Evolutionary conservation across 1,140 invertebrate genomes (phyloP).

Genomic region (Drosophila rhopaloa): DNA sequence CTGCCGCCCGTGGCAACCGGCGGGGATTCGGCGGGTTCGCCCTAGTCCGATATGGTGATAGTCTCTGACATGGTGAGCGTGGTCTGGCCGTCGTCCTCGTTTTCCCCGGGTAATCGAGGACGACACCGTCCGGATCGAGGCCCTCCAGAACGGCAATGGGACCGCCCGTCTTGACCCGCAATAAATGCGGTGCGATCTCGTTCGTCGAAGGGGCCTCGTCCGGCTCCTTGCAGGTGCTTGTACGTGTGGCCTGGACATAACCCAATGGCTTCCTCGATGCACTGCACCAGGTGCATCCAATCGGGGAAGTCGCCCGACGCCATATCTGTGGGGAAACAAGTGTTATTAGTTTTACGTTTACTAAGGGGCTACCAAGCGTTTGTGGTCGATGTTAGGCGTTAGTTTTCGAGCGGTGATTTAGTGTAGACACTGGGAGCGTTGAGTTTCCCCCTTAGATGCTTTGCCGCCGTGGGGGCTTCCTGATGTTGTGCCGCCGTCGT

Average conservation of each 20-base stretch:
- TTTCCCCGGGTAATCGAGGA: not conserved
- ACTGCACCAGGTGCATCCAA: not conserved
- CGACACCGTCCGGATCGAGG: not conserved
- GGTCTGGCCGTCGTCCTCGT: not conserved
- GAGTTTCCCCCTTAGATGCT: too few species aligned
- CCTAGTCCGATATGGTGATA: too few species aligned
- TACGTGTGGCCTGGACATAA: not conserved
- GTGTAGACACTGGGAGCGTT: too few species aligned
- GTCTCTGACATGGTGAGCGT: not conserved
- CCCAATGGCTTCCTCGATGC: not conserved
- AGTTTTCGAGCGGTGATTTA: too few species aligned
- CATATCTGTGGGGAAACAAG: not conserved
- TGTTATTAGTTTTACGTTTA: not conserved
- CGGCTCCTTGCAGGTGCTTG: too few species aligned
- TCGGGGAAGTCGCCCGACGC: not conserved
- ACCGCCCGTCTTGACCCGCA: not conserved
- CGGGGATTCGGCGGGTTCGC: not conserved
- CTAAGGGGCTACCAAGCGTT: too few species aligned
- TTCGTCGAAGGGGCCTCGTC: not conserved
- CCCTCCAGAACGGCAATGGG: not conserved
- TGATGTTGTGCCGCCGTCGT: too few species aligned
- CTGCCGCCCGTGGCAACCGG: not conserved
- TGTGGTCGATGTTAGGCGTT: too few species aligned
- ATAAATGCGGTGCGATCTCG: not conserved
- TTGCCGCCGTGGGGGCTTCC: too few species aligned